Conservation (phyloP, 2,888 invertebrate genomes). For the Dolichomitus sp. region DNA sequence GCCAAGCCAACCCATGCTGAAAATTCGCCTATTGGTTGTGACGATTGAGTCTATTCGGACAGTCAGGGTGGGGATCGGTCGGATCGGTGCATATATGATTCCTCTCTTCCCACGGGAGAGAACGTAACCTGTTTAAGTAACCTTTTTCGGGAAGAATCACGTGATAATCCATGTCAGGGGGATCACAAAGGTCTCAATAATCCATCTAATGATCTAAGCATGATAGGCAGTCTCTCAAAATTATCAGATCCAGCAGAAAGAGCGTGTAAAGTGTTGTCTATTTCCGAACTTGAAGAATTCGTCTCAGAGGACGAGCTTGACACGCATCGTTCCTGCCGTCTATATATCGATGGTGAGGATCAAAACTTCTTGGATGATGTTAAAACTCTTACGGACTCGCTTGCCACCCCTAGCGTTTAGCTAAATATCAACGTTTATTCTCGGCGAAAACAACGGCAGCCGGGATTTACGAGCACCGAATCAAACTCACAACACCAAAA, state of each 20-base stretch:
- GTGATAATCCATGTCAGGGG: too few relatives aligned
- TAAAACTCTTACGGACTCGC: constrained; percentile 31
- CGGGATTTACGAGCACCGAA: too few relatives aligned
- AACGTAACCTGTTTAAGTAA: too few relatives aligned
- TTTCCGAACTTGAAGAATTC: background rate
- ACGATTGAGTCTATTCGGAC: too few relatives aligned
- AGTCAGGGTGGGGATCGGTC: too few relatives aligned
- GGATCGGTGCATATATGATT: too few relatives aligned
- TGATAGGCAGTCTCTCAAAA: background rate
- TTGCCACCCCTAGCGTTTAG: constrained; percentile 74
- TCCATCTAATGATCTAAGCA: background rate
- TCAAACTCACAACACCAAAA: too few relatives aligned
- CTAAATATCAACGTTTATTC: constrained; percentile 72
- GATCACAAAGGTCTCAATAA: too few relatives aligned
- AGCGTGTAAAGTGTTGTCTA: background rate
- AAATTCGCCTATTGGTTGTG: too few relatives aligned
- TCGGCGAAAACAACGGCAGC: background rate
- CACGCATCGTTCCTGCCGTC: background rate
- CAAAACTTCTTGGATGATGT: constrained; percentile 48
- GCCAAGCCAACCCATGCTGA: too few relatives aligned
- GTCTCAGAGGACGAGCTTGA: background rate
- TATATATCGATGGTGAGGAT: constrained; percentile 30
- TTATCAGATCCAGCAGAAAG: background rate
- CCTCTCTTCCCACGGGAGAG: too few relatives aligned
- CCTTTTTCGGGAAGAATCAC: too few relatives aligned